Percentiles rank a stretch among this genome's conserved stretches.
Conservation (phyloP, 2,797 vertebrate species). For the Sarcophilus harrisii region DNA sequence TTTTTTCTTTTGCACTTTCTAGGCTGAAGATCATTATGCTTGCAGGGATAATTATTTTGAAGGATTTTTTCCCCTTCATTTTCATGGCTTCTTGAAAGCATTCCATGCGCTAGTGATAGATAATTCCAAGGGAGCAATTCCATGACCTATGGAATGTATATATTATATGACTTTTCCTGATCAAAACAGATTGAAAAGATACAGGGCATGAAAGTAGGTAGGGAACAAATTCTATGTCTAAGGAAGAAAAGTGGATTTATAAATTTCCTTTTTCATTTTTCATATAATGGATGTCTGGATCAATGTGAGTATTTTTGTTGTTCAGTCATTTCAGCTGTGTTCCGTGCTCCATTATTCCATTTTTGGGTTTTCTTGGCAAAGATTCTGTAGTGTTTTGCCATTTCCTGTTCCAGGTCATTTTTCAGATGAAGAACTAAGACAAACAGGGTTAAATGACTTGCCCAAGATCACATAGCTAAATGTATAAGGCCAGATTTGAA, state of each 20-base stretch:
- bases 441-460: not conserved
- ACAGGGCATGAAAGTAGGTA: not conserved
- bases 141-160: not conserved
- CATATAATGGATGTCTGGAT: not conserved
- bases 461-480: not conserved
- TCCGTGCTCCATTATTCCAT: not conserved
- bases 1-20: not conserved
- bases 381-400: not conserved
- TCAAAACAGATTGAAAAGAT: not conserved
- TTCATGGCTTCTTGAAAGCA: not conserved
- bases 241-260: not conserved
- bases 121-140: not conserved
- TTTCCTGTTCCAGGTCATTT: not conserved
- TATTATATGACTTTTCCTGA: not conserved
- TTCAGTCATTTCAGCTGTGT: not conserved
- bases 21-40: not conserved
- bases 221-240: not conserved
- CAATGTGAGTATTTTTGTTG: not conserved
- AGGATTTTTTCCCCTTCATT: not conserved
- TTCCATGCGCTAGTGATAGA: not conserved
- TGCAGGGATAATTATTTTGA: not conserved
- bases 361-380: not conserved
- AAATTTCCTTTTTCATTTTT: not conserved
- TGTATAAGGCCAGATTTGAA: not conserved
- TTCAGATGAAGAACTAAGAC: not conserved